Evolutionary conservation across 2,888 invertebrate genomes (phyloP), one percentile per base, ranked within the genome.

Genomic region (Lasioglossum lativentre): DNA sequence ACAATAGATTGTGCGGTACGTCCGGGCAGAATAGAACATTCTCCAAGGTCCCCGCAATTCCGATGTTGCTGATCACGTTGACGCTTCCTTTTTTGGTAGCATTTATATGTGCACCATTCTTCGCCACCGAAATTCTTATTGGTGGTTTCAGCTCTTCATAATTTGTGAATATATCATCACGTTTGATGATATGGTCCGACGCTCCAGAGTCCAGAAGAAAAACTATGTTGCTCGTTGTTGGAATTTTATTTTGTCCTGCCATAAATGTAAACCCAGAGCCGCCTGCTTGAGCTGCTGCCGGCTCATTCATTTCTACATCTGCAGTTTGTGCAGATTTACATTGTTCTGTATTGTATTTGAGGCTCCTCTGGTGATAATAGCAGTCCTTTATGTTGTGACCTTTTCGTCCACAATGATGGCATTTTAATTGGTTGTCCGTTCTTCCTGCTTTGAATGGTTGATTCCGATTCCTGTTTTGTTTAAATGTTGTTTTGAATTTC

Each of bases 191-290:
- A n/a, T 78, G 42, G 2, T 78, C 56, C 4, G 30, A 56, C 5
- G 56, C 78, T 19, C 40, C 71, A 0, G 56, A 71, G 16, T 71
- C 78, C 19, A 78, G 10, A 0, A 78, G 40, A 30, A 78, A 70
- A 4, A 4, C 10, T 56, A 78, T 1, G 1, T 38, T 34, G 4
- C 56, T 30, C 16, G 71, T 71, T 8, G 45, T 6, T 27, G 0
- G n/a, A 4, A 16, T 0, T 27, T 0, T 27, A 16, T 68, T 4
- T 12, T 52, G 14, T 16, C 34, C 40, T 1, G 47, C 38, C 47
- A 76, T 47, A 30, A 68, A 76, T 4, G n/a, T 30, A 68, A 76
- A 47, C 3, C 68, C n/a, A 0, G 27, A 40, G 1, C 27, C 23
- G 19, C 10, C 5, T 23, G 38, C 8, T 1, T 40, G 40, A 40